Evolutionary conservation across 2,797 vertebrate genomes (phyloP).

Genomic region (Hydrolagus colliei): DNA sequence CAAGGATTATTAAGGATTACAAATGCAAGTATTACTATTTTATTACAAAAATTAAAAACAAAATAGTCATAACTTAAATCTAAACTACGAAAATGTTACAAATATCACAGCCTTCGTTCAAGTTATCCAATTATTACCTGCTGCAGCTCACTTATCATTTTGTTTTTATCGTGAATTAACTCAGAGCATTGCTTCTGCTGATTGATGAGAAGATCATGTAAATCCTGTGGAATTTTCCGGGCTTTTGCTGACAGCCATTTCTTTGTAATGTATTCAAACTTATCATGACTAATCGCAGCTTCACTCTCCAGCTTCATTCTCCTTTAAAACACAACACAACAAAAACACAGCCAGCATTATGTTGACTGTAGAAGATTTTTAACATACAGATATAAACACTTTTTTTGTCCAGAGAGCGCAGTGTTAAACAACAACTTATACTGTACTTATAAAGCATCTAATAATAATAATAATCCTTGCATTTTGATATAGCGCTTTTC

Average conservation of each 20-base stretch:
- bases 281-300: slow-evolving; percentile 54
- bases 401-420: background rate
- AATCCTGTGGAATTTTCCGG: slow-evolving; percentile 57
- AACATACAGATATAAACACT: background rate
- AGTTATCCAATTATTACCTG: slow-evolving; percentile 52
- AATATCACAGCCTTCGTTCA: background rate
- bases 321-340: slow-evolving; percentile 49
- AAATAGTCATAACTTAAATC: background rate
- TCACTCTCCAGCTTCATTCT: slow-evolving; percentile 62
- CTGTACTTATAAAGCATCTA: too few relatives aligned
- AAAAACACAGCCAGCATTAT: background rate
- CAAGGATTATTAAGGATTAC: too few relatives aligned
- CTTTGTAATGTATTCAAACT: slow-evolving; percentile 60
- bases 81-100: background rate
- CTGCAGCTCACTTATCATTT: slow-evolving; percentile 64
- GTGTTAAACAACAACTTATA: too few relatives aligned
- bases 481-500: too few relatives aligned
- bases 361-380: background rate
- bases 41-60: background rate
- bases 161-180: slow-evolving; percentile 69
- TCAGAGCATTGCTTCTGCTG: slow-evolving; percentile 61
- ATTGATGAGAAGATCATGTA: slow-evolving; percentile 56
- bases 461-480: too few relatives aligned
- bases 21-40: too few relatives aligned
- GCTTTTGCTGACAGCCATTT: slow-evolving; percentile 55